Base-by-base conservation (phyloP, 2,113 vertebrate genomes). In the Egretta garzetta region DNA sequence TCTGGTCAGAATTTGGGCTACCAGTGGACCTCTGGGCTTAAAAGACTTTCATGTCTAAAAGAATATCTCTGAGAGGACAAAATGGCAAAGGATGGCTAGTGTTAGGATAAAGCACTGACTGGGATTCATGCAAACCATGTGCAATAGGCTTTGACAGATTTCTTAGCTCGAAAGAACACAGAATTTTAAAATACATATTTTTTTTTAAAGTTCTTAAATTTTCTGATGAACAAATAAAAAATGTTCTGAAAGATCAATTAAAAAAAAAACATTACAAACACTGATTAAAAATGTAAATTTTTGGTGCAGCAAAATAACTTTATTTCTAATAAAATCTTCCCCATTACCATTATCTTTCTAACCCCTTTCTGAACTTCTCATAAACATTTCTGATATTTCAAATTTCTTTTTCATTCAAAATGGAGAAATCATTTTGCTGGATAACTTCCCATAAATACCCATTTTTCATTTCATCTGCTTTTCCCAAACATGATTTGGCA, bases 401-500 rank as follows among this genome's bases (percentile, higher is more conserved):
- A 11, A 50, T 83, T 86, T 86, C 10, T 59, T 67, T 72, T 73
- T 60, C 63, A 64, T 80, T 94, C 75, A 88, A 92, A 95, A 81
- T 27, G 39, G 33, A 67, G 55, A 88, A 88, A 88, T 13, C 26
- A 70, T 49, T 67, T 43, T 49, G 7, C 68, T 75, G 47, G 68
- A 74, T 15, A 18, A 43, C 49, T 91, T 90, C 81, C 77, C 77
- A 79, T n/a, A 94, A 79, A 96, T 67, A 84, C 2, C 70, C 64
- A 66, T 87, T 95, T 79, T 68, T 89, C 52, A 74, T 87, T 89
- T 93, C 43, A 74, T 86, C 86, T 81, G 60, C 35, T 92, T 96
- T 87, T 58, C 68, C 45, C 68, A 89, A 93, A 86, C 86, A 81
- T 67, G 86, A 89, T 87, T 91, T 97, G 88, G 86, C 89, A 96